phyloP scores from a whole-genome alignment of 2,113 vertebrate species.

The Laticauda colubrina region DNA sequence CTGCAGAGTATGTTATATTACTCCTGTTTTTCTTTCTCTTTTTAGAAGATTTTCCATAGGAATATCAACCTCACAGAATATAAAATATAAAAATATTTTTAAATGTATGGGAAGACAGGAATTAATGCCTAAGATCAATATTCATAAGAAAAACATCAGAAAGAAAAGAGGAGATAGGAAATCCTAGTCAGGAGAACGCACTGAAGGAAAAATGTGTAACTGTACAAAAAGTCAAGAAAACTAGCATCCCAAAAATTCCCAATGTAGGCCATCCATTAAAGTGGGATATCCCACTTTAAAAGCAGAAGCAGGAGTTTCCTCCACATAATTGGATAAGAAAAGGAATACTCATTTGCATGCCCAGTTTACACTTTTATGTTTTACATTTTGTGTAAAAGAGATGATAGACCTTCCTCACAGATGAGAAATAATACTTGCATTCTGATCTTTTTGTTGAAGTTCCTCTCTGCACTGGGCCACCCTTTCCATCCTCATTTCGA shows the following conservation, averaged over 20 bases:
- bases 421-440: conserved; percentile 55
- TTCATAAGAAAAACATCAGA: neutral
- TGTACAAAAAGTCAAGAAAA: neutral
- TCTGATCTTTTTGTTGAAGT: conserved; percentile 65
- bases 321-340: neutral
- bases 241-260: neutral
- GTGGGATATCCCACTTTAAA: neutral
- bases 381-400: neutral
- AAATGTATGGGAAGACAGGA: neutral
- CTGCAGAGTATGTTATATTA: neutral
- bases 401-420: neutral
- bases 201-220: neutral
- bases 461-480: conserved; percentile 55
- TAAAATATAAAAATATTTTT: neutral
- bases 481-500: conserved; percentile 58
- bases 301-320: neutral
- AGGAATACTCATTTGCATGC: neutral
- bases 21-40: neutral
- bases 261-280: neutral
- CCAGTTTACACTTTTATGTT: neutral
- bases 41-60: neutral
- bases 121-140: neutral
- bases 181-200: neutral
- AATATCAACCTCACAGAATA: neutral
- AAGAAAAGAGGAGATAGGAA: neutral